Conservation (phyloP, 2,888 invertebrate genomes). For the Ochropleura plecta region DNA sequence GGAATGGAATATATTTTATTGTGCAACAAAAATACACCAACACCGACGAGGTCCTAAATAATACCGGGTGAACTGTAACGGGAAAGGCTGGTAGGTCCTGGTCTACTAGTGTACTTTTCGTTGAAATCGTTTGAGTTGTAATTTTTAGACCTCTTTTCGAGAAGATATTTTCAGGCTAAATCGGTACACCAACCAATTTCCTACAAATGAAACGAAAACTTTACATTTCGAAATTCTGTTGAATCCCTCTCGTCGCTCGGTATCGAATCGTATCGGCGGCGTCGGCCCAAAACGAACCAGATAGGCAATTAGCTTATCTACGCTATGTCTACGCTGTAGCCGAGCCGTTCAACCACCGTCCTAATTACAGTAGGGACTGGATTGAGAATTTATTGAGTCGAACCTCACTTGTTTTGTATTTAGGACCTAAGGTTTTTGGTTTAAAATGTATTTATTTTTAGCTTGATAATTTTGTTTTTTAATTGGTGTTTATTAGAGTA, state of each 20-base stretch:
- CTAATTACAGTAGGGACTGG: slow-evolving; percentile 74
- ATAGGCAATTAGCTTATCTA: slow-evolving; percentile 75
- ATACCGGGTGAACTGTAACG: neutral
- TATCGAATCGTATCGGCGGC: slow-evolving; percentile 60
- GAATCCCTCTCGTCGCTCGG: slow-evolving; percentile 20
- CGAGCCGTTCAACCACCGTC: slow-evolving; percentile 65
- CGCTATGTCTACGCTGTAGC: slow-evolving; percentile 63
- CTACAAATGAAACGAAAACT: neutral
- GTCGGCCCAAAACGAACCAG: slow-evolving; percentile 60
- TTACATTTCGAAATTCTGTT: slow-evolving; percentile 8
- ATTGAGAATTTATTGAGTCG: slow-evolving; percentile 74
- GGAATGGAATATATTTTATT: too few species aligned
- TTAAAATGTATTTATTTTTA: slow-evolving; percentile 39
- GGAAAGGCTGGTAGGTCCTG: neutral
- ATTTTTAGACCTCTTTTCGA: neutral
- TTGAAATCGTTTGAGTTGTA: neutral
- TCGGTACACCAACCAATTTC: neutral
- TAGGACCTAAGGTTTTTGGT: slow-evolving; percentile 31
- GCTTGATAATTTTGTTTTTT: neutral
- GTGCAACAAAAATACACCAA: too few species aligned
- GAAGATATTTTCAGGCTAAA: neutral
- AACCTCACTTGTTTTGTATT: slow-evolving; percentile 64
- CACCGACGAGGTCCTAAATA: neutral
- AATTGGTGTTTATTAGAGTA: neutral
- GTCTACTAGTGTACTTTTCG: neutral